Evolutionary conservation across 2,113 vertebrate species (phyloP).

Genomic region (Varanus komodoensis): DNA sequence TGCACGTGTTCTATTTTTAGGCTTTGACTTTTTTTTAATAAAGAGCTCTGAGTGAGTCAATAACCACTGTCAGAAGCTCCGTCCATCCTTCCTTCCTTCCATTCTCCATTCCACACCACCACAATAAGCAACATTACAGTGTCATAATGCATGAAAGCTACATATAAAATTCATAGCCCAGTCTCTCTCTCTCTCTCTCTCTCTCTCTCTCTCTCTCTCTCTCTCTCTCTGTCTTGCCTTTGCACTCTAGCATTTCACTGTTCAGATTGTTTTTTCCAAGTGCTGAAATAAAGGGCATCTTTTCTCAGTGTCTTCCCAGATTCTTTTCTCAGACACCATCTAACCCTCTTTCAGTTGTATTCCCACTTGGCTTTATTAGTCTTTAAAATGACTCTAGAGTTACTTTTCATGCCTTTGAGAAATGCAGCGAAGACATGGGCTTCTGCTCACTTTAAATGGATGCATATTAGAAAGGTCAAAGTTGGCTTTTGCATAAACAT

Average conservation of each 20-base stretch:
- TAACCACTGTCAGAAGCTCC: neutral
- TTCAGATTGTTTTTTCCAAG: no score
- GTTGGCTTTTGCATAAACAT: neutral
- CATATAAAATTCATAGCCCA: constrained; percentile 1
- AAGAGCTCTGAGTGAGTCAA: neutral
- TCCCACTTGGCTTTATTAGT: neutral
- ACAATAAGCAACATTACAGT: accelerated
- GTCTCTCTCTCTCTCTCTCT: no score
- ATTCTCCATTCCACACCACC: no score
- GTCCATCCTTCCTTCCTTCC: no score
- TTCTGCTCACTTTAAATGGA: neutral
- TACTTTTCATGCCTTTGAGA: neutral
- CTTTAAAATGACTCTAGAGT: neutral
- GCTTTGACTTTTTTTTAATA: neutral
- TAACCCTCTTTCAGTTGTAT: neutral
- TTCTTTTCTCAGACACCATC: neutral
- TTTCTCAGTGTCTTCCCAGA: neutral
- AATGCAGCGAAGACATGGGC: neutral
- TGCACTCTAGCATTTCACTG: constrained; percentile 6
- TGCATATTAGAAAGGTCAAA: neutral
- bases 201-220: neutral
- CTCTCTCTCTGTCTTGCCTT: neutral
- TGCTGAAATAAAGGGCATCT: no score
- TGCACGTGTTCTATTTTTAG: neutral
- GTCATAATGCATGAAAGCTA: constrained; percentile 17